Base-by-base conservation (phyloP, 2,888 invertebrate species). In the Autographa gamma region DNA sequence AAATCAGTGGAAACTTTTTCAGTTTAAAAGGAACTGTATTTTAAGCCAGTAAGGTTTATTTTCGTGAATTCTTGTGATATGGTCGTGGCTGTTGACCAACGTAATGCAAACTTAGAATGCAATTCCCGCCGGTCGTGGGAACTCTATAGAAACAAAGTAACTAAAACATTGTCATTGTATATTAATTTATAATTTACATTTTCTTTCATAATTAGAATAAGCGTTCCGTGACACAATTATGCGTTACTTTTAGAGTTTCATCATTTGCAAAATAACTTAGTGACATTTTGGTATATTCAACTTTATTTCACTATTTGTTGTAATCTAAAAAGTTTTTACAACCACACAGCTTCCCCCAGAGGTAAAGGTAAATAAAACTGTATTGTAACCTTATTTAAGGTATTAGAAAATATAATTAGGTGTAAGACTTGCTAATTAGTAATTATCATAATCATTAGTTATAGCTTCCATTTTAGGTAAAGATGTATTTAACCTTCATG, bases 301-400 rank as follows among this genome's bases (percentile, higher is more conserved):
- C n/a, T 48, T 48, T n/a, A 13, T 48, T 43, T 16, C 2, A 56
- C 54, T 13, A 56, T 56, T 18, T 56, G 19, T 16, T 54, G 19
- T 56, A 56, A 32, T 73, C 54, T 76, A 69, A 76, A 74, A 69
- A 71, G 48, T 66, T 69, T 77, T 66, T 77, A 38, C 38, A 54
- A 75, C 63, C 18, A 64, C 54, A 63, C 76, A 77, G 76, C 77
- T 63, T 58, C 64, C 56, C 19, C 66, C 69, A 61, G 76, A 77
- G 63, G 34, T 14, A 13, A 69, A 76, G 76, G 77, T 76, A 76
- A 77, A 66, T 73, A 9, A 60, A 6, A 43, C 38, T 38, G 19
- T 6, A 52, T 31, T n/a, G 9, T 64, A 70, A 60, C 9, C 11
- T 18, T 43, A 14, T 41, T 31, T 52, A 18, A 59, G 11, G 19